Percentiles rank a stretch among this genome's conserved stretches.
Conservation (phyloP, 2,888 invertebrate genomes). For the Patella ulyssiponensis region DNA sequence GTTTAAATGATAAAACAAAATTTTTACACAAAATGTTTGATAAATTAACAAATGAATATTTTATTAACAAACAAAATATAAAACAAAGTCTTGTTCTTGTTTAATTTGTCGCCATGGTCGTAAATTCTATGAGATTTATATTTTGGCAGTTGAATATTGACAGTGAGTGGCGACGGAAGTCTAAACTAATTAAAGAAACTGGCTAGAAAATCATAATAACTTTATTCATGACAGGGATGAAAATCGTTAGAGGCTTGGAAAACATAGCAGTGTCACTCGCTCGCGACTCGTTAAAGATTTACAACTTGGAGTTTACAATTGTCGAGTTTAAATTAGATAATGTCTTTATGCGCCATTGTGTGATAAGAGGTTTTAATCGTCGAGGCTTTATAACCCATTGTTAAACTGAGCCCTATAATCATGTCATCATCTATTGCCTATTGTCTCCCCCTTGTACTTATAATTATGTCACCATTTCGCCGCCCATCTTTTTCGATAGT, state of each 20-base stretch:
- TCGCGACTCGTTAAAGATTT: slow-evolving; percentile 11
- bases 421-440: neutral
- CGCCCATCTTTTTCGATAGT: too few species aligned
- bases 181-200: neutral
- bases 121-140: too few species aligned
- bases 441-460: neutral
- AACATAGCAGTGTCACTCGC: slow-evolving; percentile 11
- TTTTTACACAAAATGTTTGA: too few species aligned
- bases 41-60: too few species aligned
- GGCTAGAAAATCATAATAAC: neutral
- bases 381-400: neutral
- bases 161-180: neutral
- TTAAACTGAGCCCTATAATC: neutral
- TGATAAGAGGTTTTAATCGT: neutral
- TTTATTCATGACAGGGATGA: neutral
- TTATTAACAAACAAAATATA: too few species aligned
- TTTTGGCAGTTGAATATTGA: slow-evolving; percentile 5
- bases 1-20: too few species aligned
- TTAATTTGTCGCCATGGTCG: too few species aligned
- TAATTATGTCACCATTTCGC: neutral
- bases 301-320: neutral
- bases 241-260: neutral
- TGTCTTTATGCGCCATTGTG: neutral
- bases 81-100: too few species aligned
- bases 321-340: neutral